A percentile compares a stretch with the other conserved stretches of the same genome.
Conservation (phyloP, 2,797 vertebrate genomes). For the Anabacerthia variegaticeps region DNA sequence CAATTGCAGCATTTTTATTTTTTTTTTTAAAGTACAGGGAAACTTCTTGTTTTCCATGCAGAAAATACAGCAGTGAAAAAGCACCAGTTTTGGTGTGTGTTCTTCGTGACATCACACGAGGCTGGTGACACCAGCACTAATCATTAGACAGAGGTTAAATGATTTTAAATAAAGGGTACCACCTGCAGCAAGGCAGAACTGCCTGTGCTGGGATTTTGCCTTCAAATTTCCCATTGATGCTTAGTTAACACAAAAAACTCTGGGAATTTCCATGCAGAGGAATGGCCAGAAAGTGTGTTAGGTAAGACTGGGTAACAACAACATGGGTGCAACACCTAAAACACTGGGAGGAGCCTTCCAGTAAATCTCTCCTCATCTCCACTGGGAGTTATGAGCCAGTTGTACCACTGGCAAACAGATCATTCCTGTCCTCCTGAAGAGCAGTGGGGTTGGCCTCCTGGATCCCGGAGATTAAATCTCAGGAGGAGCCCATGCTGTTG, state of each 20-base stretch:
- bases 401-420: neutral
- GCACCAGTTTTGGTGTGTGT: neutral
- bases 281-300: neutral
- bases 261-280: neutral
- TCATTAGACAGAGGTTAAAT: neutral
- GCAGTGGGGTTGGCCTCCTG: neutral
- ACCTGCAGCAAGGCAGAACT: neutral
- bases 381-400: neutral
- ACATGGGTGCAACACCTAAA: neutral
- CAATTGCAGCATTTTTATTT: neutral
- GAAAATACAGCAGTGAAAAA: neutral
- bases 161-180: neutral
- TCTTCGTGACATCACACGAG: neutral
- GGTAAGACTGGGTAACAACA: conserved; percentile 2
- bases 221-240: neutral
- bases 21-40: neutral
- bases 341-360: neutral
- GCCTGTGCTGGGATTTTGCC: neutral
- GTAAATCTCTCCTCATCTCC: neutral
- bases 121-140: neutral
- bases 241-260: neutral
- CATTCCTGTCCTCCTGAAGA: neutral
- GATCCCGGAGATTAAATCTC: neutral
- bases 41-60: neutral
- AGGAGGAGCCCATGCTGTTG: neutral